Evolutionary conservation across 1,140 invertebrate genomes (phyloP).

Genomic region (Drosophila hydei): DNA sequence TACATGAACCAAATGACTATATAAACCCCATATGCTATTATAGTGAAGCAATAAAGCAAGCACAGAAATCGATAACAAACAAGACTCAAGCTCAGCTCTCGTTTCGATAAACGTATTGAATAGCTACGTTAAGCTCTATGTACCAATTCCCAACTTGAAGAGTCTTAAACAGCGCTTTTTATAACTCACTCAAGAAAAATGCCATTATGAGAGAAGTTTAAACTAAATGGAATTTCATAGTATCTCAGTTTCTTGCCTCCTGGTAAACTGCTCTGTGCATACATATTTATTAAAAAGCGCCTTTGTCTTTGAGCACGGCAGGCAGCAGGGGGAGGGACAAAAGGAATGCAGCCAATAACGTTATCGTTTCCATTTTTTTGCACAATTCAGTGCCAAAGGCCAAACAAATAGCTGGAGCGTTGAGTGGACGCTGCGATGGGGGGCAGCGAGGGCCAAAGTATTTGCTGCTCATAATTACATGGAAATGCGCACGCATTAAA

Average conservation of each 20-base stretch:
- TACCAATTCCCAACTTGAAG: too few relatives aligned
- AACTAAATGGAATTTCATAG: slow-evolving; percentile 17
- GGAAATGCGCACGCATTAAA: slow-evolving; percentile 48
- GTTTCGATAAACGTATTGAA: too few relatives aligned
- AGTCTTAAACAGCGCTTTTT: too few relatives aligned
- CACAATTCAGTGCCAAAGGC: slow-evolving; percentile 39
- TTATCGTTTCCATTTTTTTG: slow-evolving; percentile 41
- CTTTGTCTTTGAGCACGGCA: slow-evolving; percentile 55
- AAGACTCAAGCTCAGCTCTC: not conserved
- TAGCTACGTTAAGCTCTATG: too few relatives aligned
- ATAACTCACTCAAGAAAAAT: not conserved
- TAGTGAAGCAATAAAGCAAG: too few relatives aligned
- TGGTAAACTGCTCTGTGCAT: not conserved
- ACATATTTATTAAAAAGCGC: slow-evolving; percentile 66
- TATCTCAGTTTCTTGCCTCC: slow-evolving; percentile 3
- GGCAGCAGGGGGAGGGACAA: slow-evolving; percentile 16
- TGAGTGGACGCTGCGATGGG: not conserved
- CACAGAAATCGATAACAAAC: not conserved
- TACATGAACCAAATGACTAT: too few relatives aligned
- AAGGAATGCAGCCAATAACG: slow-evolving; percentile 47
- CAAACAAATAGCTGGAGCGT: slow-evolving; percentile 49
- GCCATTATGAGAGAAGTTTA: slow-evolving; percentile 8
- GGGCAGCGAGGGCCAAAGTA: slow-evolving; percentile 32
- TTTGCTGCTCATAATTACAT: slow-evolving; percentile 49
- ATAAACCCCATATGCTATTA: too few relatives aligned